phyloP scores from a whole-genome alignment of 1,140 invertebrate species.

The Apis laboriosa region DNA sequence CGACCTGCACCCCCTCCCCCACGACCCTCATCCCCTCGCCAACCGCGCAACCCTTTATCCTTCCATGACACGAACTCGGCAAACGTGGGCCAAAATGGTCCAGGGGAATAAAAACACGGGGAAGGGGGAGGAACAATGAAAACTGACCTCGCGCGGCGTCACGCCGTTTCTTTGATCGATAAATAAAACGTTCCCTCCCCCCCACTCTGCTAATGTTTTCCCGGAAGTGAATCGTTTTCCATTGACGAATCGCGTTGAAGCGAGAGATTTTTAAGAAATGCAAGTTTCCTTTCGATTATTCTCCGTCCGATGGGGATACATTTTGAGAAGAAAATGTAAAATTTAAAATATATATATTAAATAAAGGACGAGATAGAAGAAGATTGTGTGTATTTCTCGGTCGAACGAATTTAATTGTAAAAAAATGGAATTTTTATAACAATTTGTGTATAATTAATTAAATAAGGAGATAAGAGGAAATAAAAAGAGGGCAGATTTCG shows the following conservation, averaged over 20 bases:
- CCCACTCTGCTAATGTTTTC: neutral
- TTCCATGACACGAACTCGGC: slow-evolving; percentile 57
- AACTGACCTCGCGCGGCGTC: slow-evolving; percentile 39
- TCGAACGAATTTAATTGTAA: no score
- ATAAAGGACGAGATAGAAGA: no score
- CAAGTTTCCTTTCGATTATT: neutral
- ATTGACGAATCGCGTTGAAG: neutral
- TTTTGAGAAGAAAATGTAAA: no score
- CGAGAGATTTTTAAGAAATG: neutral
- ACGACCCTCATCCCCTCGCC: slow-evolving; percentile 1
- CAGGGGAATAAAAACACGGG: slow-evolving; percentile 40
- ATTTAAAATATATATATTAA: no score
- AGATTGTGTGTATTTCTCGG: no score
- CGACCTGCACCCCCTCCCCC: slow-evolving; percentile 45
- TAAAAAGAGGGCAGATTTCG: neutral
- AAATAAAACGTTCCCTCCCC: slow-evolving; percentile 23
- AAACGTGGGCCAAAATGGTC: slow-evolving; percentile 54
- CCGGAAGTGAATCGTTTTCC: neutral
- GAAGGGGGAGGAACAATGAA: slow-evolving; percentile 43
- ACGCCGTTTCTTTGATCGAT: neutral
- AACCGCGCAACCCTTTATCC: slow-evolving; percentile 50
- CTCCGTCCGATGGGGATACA: no score
- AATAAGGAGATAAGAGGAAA: neutral
- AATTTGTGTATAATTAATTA: no score
- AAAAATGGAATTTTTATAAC: no score